phyloP scores from a whole-genome alignment of 2,797 vertebrate species.

The Enteromius fasciolatus region DNA sequence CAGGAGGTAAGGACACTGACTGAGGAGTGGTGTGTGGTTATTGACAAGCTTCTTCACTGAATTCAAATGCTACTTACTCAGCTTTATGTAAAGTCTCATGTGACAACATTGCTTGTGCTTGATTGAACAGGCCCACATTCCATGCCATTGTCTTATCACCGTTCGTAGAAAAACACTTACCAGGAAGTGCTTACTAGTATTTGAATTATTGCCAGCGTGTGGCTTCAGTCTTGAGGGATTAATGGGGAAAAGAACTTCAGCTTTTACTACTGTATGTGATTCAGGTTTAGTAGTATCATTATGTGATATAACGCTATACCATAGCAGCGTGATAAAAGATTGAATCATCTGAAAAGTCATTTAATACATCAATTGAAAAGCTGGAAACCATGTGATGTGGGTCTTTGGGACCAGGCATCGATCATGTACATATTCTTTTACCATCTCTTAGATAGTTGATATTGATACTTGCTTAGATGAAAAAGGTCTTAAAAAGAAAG shows the following conservation, averaged over 20 bases:
- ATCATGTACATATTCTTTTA: not conserved
- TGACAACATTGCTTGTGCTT: conserved; percentile 9
- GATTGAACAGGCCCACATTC: conserved; percentile 16
- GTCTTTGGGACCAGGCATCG: not conserved
- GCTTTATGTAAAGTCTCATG: not conserved
- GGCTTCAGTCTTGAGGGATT: not conserved
- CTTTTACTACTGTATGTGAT: not conserved
- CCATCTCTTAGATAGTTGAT: conserved; percentile 9
- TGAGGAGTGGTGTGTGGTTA: too few species aligned
- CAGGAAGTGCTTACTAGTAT: conserved; percentile 13
- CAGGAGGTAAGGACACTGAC: too few species aligned
- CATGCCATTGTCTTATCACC: not conserved
- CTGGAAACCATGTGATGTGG: not conserved
- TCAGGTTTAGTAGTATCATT: not conserved
- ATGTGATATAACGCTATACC: not conserved
- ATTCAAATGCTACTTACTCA: not conserved
- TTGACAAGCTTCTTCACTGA: not conserved
- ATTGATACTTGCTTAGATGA: not conserved
- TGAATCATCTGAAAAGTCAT: conserved; percentile 12
- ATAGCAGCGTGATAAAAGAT: not conserved
- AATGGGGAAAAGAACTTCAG: not conserved
- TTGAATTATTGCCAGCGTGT: not conserved
- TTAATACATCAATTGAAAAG: not conserved
- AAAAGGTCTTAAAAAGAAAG: conserved; percentile 9
- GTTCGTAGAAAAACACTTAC: conserved; percentile 10